Evolutionary conservation across 2,888 invertebrate species (phyloP).

Genomic region (Ectobius pallidus): DNA sequence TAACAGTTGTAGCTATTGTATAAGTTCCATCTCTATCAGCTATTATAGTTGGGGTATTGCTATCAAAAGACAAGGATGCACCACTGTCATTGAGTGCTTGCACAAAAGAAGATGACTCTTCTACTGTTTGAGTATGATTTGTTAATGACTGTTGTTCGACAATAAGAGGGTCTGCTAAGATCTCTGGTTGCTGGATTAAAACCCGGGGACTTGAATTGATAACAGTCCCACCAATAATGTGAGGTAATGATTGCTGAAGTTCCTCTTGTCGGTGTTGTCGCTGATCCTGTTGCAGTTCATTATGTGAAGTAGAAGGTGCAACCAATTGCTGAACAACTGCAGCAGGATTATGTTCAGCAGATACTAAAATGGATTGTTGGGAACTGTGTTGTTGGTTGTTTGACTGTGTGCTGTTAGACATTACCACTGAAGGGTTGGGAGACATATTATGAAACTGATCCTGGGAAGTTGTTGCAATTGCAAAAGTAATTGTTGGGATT

Average conservation of each 20-base stretch:
- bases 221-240: not conserved
- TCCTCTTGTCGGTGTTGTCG: not conserved
- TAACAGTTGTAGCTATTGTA: conserved; percentile 16
- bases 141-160: not conserved
- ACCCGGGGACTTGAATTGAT: not conserved
- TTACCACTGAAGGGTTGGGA: not conserved
- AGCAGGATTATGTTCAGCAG: not conserved
- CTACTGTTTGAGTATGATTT: conserved; percentile 6
- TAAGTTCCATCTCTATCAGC: conserved; percentile 29
- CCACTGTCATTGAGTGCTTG: not conserved
- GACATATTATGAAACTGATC: conserved; percentile 2
- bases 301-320: conserved; percentile 1
- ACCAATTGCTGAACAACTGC: conserved; percentile 28
- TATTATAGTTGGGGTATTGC: conserved; percentile 23
- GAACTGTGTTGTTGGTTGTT: not conserved
- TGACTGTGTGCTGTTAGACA: not conserved
- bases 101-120: conserved; percentile 7
- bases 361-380: conserved; percentile 19
- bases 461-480: conserved; percentile 13
- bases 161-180: not conserved
- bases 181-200: conserved; percentile 2
- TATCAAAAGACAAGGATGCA: conserved; percentile 16
- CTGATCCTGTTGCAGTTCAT: not conserved
- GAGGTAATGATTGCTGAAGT: conserved; percentile 2
- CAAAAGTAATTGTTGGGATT: conserved; percentile 7